phyloP scores from a whole-genome alignment of 2,888 invertebrate genomes.

The Dicroscelio sp. region DNA sequence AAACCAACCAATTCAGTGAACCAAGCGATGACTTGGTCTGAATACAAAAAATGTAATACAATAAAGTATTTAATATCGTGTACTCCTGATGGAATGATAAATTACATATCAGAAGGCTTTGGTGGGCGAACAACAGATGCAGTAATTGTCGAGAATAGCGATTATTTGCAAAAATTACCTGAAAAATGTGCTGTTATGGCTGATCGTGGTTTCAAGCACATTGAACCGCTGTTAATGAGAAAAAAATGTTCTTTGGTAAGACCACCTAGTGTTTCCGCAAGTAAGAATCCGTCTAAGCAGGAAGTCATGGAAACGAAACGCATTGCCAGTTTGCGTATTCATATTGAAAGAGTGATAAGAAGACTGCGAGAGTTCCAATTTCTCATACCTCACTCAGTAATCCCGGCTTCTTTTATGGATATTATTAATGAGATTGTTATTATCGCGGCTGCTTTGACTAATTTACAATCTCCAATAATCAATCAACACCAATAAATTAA shows the following conservation, averaged over 20 bases:
- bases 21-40: constrained; percentile 87
- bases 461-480: constrained; percentile 32
- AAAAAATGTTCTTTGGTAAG: constrained; percentile 53
- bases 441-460: constrained; percentile 50
- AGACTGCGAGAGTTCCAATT: constrained; percentile 81
- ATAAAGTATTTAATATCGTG: constrained; percentile 87
- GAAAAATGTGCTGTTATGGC: constrained; percentile 65
- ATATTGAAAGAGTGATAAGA: constrained; percentile 82
- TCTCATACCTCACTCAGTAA: constrained; percentile 76
- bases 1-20: constrained; percentile 85
- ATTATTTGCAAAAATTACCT: constrained; percentile 31
- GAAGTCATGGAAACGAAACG: constrained; percentile 57
- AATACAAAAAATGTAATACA: constrained; percentile 87
- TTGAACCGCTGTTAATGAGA: constrained; percentile 65
- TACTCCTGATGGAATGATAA: constrained; percentile 84
- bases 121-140: constrained; percentile 50
- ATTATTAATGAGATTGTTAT: constrained; percentile 37
- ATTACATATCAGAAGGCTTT: constrained; percentile 52
- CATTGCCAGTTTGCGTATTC: constrained; percentile 76
- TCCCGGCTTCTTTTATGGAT: background rate
- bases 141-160: constrained; percentile 48
- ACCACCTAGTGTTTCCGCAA: constrained; percentile 73
- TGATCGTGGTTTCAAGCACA: constrained; percentile 78
- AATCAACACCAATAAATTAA: background rate
- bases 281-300: constrained; percentile 8